Percentiles rank a stretch among this genome's conserved stretches.
Conservation (phyloP, 2,797 vertebrate genomes). For the Leptodactylus fallax region DNA sequence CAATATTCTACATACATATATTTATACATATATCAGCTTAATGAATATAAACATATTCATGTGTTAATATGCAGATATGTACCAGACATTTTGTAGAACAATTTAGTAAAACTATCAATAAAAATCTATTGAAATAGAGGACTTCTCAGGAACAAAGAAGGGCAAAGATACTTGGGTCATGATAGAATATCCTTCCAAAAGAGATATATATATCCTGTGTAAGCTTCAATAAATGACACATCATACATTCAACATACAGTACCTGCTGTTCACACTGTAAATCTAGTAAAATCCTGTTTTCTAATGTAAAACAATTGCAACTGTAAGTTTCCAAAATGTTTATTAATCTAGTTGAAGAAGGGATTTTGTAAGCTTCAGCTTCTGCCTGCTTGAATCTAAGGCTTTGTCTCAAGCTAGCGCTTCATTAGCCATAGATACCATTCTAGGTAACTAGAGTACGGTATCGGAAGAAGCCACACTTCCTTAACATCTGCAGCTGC, state of each 20-base stretch:
- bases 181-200: neutral
- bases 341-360: neutral
- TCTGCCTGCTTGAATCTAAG: neutral
- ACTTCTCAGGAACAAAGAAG: neutral
- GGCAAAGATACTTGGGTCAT: neutral
- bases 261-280: neutral
- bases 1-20: too few relatives aligned
- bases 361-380: neutral
- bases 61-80: too few relatives aligned
- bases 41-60: neutral
- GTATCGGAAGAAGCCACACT: constrained; percentile 32
- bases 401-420: neutral
- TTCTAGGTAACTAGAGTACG: neutral
- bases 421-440: constrained; percentile 33
- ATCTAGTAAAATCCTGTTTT: neutral
- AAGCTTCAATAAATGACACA: too few relatives aligned
- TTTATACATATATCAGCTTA: too few relatives aligned
- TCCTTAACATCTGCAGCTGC: constrained; percentile 39
- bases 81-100: too few relatives aligned
- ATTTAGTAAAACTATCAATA: neutral
- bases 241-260: too few relatives aligned
- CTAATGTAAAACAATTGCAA: neutral
- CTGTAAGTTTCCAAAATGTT: neutral
- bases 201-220: neutral
- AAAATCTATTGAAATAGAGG: neutral